Evolutionary conservation across 2,888 invertebrate genomes (phyloP).

Genomic region (Stenurella melanura): DNA sequence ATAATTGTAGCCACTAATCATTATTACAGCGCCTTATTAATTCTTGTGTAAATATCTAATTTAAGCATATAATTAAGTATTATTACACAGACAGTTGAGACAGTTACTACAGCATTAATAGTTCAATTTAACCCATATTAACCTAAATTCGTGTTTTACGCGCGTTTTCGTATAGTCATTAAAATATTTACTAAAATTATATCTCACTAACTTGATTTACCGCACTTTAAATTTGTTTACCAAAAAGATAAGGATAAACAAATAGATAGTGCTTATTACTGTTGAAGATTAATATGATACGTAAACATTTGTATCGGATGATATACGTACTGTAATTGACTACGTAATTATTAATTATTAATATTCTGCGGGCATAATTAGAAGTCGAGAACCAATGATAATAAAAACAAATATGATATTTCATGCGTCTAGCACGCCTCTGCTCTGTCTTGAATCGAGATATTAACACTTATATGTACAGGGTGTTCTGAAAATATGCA

Average conservation of each 20-base stretch:
- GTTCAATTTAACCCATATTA: conserved; percentile 30
- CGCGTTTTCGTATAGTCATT: conserved; percentile 22
- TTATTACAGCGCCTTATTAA: background rate
- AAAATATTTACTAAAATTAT: conserved; percentile 30
- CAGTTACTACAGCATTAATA: conserved; percentile 6
- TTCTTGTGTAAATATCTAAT: conserved; percentile 9
- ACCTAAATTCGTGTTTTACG: conserved; percentile 21
- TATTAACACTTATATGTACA: too few relatives aligned
- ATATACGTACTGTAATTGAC: too few relatives aligned
- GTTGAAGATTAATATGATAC: background rate
- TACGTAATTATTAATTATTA: too few relatives aligned
- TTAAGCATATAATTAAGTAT: conserved; percentile 17
- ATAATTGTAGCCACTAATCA: background rate
- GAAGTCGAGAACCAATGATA: too few relatives aligned
- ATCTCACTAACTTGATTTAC: conserved; percentile 21
- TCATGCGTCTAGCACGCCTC: too few relatives aligned
- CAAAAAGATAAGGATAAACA: background rate
- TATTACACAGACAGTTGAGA: conserved; percentile 2
- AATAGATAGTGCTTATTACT: conserved; percentile 2
- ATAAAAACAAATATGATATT: too few relatives aligned
- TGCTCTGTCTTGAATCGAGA: too few relatives aligned
- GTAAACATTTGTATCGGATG: too few relatives aligned
- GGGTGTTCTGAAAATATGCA: too few relatives aligned
- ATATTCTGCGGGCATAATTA: too few relatives aligned
- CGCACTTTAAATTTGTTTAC: conserved; percentile 20